Percentiles rank a stretch among this genome's conserved stretches.
These are phyloP conservation scores for Platypus cylindrus DNA, from an alignment of 2,888 invertebrate genomes.

Conservation along the genomic window DNA sequence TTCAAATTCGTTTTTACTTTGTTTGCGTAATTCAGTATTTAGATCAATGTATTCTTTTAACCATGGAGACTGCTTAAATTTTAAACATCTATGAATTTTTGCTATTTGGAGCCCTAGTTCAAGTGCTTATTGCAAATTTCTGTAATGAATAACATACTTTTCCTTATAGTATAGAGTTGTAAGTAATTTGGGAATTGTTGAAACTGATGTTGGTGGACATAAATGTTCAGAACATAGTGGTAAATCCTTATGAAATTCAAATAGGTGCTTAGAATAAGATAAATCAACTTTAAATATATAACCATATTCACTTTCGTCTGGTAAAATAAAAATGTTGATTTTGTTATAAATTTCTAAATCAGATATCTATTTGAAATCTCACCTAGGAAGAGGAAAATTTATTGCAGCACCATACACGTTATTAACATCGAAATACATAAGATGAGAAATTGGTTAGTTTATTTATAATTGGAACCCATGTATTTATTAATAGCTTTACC, in stretches of 20 bases:
- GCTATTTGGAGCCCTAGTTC: conserved; percentile 2
- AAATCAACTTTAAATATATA: conserved; percentile 6
- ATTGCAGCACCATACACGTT: too few species aligned
- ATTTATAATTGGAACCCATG: too few species aligned
- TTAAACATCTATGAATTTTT: conserved; percentile 4
- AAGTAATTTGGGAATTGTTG: conserved; percentile 4
- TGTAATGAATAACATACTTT: conserved; percentile 6
- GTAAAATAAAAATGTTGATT: conserved; percentile 9
- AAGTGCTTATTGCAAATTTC: conserved; percentile 5
- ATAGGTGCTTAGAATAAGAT: conserved; percentile 3
- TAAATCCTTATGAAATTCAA: conserved; percentile 7
- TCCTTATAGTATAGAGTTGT: conserved; percentile 5
- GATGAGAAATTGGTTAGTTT: too few species aligned
- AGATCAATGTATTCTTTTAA: conserved; percentile 6
- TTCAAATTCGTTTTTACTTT: conserved; percentile 6
- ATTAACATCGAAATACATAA: too few species aligned
- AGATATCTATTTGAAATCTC: too few species aligned
- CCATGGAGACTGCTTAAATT: conserved; percentile 6
- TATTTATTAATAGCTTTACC: too few species aligned
- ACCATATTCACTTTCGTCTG: conserved; percentile 3
- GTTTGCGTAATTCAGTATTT: conserved; percentile 5
- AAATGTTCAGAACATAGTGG: conserved; percentile 7
- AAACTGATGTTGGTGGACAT: conserved; percentile 2
- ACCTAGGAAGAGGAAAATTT: too few species aligned
- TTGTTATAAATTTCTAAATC: too few species aligned